phyloP scores from a whole-genome alignment of 2,113 vertebrate species.

The Potamarius usumacintae region DNA sequence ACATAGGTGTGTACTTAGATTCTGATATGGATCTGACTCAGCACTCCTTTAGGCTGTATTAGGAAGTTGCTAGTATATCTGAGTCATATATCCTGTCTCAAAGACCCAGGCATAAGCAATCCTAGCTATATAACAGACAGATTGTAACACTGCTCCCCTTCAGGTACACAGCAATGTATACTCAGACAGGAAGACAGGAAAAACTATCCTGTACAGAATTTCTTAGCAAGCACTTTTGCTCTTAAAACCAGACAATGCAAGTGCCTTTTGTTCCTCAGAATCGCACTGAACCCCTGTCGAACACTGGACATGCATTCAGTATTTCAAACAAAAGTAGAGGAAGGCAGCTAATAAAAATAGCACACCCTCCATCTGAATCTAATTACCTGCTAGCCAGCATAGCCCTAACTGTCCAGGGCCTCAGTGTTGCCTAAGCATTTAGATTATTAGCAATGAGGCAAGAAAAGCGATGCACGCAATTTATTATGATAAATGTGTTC shows the following conservation, averaged over 20 bases:
- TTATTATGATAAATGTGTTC: constrained; percentile 54
- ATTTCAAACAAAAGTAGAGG: constrained; percentile 33
- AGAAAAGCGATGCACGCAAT: constrained; percentile 29
- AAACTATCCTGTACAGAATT: constrained; percentile 5
- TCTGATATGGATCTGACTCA: background rate
- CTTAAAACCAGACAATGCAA: background rate
- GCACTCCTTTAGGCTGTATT: background rate
- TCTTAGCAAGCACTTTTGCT: background rate
- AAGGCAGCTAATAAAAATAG: constrained; percentile 27
- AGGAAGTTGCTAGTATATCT: constrained; percentile 1
- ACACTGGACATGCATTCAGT: constrained; percentile 38
- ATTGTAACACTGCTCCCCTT: background rate
- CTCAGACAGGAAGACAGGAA: background rate
- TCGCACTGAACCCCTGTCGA: constrained; percentile 23
- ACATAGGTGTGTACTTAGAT: background rate
- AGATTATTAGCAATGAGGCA: constrained; percentile 37
- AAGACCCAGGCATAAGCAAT: background rate
- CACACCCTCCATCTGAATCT: constrained; percentile 43
- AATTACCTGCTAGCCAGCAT: constrained; percentile 51
- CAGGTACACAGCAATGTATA: constrained; percentile 5
- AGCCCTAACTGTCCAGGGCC: constrained; percentile 42
- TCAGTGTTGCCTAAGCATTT: constrained; percentile 34
- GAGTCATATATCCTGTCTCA: constrained; percentile 8
- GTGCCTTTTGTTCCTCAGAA: background rate
- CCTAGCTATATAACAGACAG: constrained; percentile 7